These are phyloP conservation scores for Syrmaticus mikado DNA, from an alignment of 2,113 vertebrate genomes.

Conservation along the genomic window DNA sequence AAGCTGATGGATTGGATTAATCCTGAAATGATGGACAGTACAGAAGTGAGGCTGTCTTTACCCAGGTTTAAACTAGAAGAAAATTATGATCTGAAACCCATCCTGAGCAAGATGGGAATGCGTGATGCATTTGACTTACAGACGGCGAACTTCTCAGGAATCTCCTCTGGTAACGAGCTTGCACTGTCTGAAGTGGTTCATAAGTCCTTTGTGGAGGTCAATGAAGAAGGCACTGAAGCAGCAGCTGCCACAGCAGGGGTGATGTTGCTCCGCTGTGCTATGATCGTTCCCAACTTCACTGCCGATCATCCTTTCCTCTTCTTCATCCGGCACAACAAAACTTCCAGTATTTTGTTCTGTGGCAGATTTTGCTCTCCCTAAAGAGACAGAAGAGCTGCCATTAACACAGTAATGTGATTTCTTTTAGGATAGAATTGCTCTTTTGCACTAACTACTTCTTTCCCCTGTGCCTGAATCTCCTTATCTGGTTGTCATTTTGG, in stretches of 20 bases:
- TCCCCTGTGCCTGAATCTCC: not conserved
- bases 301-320: conserved; percentile 83
- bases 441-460: not conserved
- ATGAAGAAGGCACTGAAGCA: conserved; percentile 92
- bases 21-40: conserved; percentile 75
- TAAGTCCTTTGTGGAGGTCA: conserved; percentile 91
- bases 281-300: not conserved
- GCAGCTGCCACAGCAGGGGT: conserved; percentile 81
- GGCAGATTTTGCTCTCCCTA: conserved; percentile 76
- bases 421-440: not conserved
- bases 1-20: conserved; percentile 83
- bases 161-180: conserved; percentile 79
- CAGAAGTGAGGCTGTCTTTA: conserved; percentile 78
- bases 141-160: conserved; percentile 83
- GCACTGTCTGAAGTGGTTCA: conserved; percentile 86
- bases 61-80: conserved; percentile 88
- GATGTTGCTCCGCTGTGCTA: conserved; percentile 64
- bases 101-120: conserved; percentile 86
- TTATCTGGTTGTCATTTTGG: accelerated
- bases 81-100: conserved; percentile 74
- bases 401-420: not conserved
- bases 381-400: accelerated
- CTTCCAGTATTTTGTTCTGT: conserved; percentile 73
- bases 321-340: conserved; percentile 76
- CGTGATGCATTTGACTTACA: conserved; percentile 62